A percentile compares a stretch with the other conserved stretches of the same genome.
Evolutionary conservation across 2,113 vertebrate genomes (phyloP).

Genomic region (Dendrocopos noguchii): DNA sequence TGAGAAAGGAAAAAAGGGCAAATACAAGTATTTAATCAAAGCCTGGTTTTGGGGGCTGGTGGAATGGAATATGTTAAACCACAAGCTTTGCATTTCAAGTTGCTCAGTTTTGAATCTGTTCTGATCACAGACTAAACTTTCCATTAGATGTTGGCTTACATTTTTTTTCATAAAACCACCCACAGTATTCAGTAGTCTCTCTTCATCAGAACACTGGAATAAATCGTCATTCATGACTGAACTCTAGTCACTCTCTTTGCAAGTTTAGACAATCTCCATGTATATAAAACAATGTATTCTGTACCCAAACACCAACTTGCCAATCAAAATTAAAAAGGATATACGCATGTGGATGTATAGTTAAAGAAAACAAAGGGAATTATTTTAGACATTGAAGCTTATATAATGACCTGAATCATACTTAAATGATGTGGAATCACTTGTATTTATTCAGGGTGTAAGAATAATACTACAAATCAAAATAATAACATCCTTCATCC

Average conservation of each 20-base stretch:
- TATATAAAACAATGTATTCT: background rate
- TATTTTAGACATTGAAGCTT: background rate
- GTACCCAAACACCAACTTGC: background rate
- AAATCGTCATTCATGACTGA: background rate
- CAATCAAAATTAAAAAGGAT: background rate
- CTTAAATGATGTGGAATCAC: background rate
- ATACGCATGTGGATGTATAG: background rate
- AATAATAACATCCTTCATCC: background rate
- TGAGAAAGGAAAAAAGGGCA: background rate
- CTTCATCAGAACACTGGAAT: background rate
- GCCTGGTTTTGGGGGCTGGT: background rate
- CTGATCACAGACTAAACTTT: background rate
- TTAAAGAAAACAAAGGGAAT: background rate
- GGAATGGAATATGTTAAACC: background rate
- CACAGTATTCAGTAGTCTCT: background rate
- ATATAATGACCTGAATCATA: background rate
- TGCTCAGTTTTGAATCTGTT: constrained; percentile 12
- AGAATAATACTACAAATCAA: constrained; percentile 11
- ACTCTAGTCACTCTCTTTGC: background rate
- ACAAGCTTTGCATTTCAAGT: background rate
- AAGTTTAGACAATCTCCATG: background rate
- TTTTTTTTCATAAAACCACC: constrained; percentile 13
- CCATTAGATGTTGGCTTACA: background rate
- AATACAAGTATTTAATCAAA: constrained; percentile 45
- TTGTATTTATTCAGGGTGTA: background rate